Base-by-base conservation (phyloP, 2,888 invertebrate genomes). In the Ligdia adustata region DNA sequence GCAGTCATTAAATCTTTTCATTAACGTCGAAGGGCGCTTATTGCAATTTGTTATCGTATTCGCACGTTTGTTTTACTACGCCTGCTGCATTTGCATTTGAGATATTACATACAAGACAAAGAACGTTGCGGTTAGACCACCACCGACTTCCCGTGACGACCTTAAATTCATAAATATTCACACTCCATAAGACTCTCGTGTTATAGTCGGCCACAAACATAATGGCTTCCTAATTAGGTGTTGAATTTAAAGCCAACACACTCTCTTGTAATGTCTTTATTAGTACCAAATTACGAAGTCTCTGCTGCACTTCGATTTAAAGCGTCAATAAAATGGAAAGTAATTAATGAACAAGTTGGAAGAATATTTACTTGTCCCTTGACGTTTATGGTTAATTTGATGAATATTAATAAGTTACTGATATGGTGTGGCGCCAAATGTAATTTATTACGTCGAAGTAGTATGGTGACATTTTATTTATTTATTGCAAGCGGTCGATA, bases 141-240 rank as follows among this genome's bases (percentile, higher is more conserved):
- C 64, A 61, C 57, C 55, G 42, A 33, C 20, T 18, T 40, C 59
- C 50, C 62, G 55, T 63, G 66, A 68, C 62, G 60, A 66, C 61
- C 66, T 60, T 74, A 74, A n/a, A n/a, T 80, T 82, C 78, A 75
- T 35, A 31, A 40, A 37, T 68, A 79, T 76, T 67, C 66, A 70
- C 66, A 72, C 66, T 61, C 51, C 65, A 62, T 56, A 47, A 59
- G 59, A n/a, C n/a, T n/a, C n/a, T n/a, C n/a, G 64, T 69, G 62
- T 68, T 70, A 73, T 58, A 72, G 75, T 71, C 51, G 34, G 66
- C 77, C 75, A 57, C 78, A 67, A 65, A 52, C 58, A 71, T 69
- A 72, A 72, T 72, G 67, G 56, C 66, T 53, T 51, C 60, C 67
- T 64, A 68, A 72, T 69, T 73, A 67, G 64, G 64, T 53, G 52